A percentile compares a stretch with the other conserved stretches of the same genome.
Evolutionary conservation across 2,888 invertebrate genomes (phyloP).

Genomic region (Eupithecia subumbrata): DNA sequence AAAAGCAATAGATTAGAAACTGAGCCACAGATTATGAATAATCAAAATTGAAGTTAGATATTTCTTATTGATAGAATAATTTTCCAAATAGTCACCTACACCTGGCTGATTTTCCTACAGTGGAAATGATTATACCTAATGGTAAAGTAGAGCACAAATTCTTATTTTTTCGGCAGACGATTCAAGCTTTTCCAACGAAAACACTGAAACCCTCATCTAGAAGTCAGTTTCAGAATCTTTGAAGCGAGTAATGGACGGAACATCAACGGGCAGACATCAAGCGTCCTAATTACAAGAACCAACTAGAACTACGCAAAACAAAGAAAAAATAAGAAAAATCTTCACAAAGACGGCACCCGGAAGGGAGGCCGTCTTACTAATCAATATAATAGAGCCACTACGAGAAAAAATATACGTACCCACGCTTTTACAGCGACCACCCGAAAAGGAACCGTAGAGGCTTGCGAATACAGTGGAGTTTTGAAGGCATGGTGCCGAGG

Average conservation of each 20-base stretch:
- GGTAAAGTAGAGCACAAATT: neutral
- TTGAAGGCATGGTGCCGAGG: constrained; percentile 57
- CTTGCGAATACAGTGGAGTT: constrained; percentile 50
- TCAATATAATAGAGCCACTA: constrained; percentile 84
- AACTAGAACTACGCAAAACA: constrained; percentile 67
- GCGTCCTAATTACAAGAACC: constrained; percentile 45
- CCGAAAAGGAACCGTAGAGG: constrained; percentile 51
- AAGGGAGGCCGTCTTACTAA: constrained; percentile 78
- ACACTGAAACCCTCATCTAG: constrained; percentile 1
- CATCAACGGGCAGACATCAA: constrained; percentile 35
- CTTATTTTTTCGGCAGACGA: neutral
- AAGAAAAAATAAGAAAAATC: constrained; percentile 73
- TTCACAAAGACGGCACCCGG: constrained; percentile 74
- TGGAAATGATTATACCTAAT: neutral
- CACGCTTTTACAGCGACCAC: constrained; percentile 47
- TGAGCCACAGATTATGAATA: neutral
- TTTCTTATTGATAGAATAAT: neutral
- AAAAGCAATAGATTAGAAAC: neutral
- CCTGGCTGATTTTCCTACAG: neutral
- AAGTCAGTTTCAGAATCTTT: constrained; percentile 21
- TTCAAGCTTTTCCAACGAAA: neutral
- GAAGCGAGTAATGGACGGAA: constrained; percentile 21
- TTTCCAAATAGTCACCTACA: neutral
- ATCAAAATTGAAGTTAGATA: neutral
- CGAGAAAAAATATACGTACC: constrained; percentile 79